Conservation (phyloP, 2,797 vertebrate genomes). For the Epinephelus malabaricus region DNA sequence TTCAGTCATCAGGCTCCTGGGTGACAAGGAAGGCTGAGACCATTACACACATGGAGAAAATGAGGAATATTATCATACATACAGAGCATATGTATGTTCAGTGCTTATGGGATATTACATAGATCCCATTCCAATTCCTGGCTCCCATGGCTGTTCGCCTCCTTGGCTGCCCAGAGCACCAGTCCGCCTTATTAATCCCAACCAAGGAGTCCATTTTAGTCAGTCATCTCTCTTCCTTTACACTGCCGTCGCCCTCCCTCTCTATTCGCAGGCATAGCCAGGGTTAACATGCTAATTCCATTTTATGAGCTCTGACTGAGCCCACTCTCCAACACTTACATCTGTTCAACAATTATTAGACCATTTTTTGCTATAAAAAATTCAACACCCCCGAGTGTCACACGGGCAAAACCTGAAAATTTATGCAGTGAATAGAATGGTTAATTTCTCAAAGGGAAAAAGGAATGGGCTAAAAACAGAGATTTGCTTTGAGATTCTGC, state of each 20-base stretch:
- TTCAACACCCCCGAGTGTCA: constrained; percentile 97
- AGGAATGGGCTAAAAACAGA: constrained; percentile 88
- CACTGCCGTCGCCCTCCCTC: constrained; percentile 11
- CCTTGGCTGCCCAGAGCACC: constrained; percentile 24
- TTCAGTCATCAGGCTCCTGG: constrained; percentile 9
- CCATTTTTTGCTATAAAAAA: constrained; percentile 98
- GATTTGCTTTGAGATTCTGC: constrained; percentile 92
- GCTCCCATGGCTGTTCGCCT: constrained; percentile 40
- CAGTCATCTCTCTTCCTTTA: constrained; percentile 36
- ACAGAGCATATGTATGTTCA: constrained; percentile 47
- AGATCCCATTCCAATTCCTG: constrained; percentile 49
- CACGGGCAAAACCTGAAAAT: constrained; percentile 97
- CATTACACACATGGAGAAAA: constrained; percentile 41
- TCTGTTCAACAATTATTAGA: constrained; percentile 99
- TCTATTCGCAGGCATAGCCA: constrained; percentile 72
- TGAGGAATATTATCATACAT: constrained; percentile 47
- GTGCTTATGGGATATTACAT: constrained; percentile 47
- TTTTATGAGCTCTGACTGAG: constrained; percentile 95
- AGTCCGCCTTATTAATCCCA: constrained; percentile 62
- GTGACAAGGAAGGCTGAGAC: constrained; percentile 14
- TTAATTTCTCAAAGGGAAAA: constrained; percentile 94
- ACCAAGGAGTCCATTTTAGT: constrained; percentile 62
- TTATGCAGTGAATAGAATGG: constrained; percentile 97
- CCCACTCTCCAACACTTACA: constrained; percentile 96
- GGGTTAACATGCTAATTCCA: constrained; percentile 97